Evolutionary conservation across 2,113 vertebrate species (phyloP).

Genomic region (Phylloscopus whistleri): DNA sequence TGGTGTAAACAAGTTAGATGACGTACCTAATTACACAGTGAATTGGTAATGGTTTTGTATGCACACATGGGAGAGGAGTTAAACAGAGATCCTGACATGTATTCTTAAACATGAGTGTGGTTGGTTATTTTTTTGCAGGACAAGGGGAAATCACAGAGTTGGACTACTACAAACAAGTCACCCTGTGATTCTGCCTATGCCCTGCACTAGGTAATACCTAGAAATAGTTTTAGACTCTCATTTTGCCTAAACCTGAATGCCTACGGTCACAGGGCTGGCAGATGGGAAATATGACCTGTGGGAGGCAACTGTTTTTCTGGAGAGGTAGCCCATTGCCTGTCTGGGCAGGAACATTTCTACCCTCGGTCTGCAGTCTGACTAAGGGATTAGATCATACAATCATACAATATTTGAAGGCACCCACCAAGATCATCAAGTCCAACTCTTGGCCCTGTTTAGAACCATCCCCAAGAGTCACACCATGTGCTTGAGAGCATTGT

Average conservation of each 20-base stretch:
- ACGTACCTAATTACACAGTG: background rate
- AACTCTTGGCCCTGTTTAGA: background rate
- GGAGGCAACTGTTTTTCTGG: background rate
- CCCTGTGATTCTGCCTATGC: fast-evolving
- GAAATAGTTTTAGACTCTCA: background rate
- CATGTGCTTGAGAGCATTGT: background rate
- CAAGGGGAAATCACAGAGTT: background rate
- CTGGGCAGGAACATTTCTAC: background rate
- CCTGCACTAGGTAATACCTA: background rate
- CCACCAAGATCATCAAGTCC: background rate
- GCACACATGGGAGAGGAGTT: background rate
- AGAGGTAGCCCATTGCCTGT: background rate
- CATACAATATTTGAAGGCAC: background rate
- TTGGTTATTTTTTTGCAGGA: background rate
- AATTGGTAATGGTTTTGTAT: background rate
- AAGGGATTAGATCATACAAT: background rate
- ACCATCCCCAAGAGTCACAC: background rate
- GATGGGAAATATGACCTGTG: fast-evolving
- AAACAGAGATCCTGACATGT: background rate
- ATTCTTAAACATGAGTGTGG: background rate
- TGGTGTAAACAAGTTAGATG: background rate
- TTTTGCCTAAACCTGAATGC: background rate
- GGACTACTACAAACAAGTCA: fast-evolving
- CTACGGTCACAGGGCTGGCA: background rate
- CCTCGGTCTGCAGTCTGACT: background rate